A percentile compares a stretch with the other conserved stretches of the same genome.
Conservation (phyloP, 2,113 vertebrate genomes). For the Istiophorus platypterus region DNA sequence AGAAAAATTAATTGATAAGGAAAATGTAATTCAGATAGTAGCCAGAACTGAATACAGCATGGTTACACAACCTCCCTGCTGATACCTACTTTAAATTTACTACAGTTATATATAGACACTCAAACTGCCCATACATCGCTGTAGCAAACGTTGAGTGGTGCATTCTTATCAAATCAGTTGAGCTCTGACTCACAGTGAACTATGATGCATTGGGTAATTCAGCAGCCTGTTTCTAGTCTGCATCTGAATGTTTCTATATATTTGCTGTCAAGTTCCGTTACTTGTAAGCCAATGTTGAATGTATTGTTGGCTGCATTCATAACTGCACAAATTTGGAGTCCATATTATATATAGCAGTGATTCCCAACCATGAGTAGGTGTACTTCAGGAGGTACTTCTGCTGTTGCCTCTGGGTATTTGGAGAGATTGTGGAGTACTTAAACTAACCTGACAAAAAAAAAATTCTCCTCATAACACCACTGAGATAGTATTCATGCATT, state of each 20-base stretch:
- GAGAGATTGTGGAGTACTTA: too few species aligned
- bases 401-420: background rate
- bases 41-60: constrained; percentile 18
- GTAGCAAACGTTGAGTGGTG: constrained; percentile 10
- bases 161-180: constrained; percentile 35
- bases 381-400: too few species aligned
- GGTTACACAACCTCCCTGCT: constrained; percentile 20
- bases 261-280: background rate
- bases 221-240: background rate
- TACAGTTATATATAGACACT: constrained; percentile 54
- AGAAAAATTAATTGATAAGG: constrained; percentile 64
- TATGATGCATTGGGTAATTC: constrained; percentile 29
- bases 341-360: too few species aligned
- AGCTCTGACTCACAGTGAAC: constrained; percentile 30
- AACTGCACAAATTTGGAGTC: background rate
- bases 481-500: background rate
- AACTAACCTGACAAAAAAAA: too few species aligned
- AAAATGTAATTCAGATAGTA: constrained; percentile 42
- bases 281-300: background rate
- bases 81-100: constrained; percentile 50
- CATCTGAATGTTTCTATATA: background rate
- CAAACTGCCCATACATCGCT: constrained; percentile 56
- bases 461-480: background rate
- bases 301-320: background rate
- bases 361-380: background rate